phyloP scores from a whole-genome alignment of 2,113 vertebrate species.

The Thermophis baileyi region DNA sequence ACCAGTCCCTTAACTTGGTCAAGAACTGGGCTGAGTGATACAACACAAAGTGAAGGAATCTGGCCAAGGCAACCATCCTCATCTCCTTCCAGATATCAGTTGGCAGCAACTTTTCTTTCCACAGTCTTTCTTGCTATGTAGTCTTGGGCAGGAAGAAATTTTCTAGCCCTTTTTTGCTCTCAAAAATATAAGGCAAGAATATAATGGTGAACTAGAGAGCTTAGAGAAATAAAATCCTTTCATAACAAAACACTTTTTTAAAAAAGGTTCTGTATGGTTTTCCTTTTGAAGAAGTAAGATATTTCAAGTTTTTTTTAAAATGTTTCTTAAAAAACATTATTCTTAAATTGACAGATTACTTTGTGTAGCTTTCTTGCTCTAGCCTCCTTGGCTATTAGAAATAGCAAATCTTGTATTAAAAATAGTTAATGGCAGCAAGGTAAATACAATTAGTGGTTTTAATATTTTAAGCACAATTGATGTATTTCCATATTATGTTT shows the following conservation, averaged over 20 bases:
- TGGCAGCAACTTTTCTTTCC: neutral
- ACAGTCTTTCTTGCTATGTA: neutral
- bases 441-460: neutral
- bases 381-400: neutral
- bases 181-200: neutral
- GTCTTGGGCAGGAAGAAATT: neutral
- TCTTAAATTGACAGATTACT: neutral
- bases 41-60: neutral
- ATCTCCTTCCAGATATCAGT: neutral
- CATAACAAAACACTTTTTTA: neutral
- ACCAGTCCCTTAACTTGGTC: no score
- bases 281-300: neutral
- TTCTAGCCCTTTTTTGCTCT: neutral
- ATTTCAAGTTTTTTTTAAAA: neutral
- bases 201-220: neutral
- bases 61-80: neutral
- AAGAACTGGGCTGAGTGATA: neutral
- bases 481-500: neutral
- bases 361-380: neutral
- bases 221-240: neutral
- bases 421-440: neutral
- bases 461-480: neutral
- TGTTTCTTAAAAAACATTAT: neutral
- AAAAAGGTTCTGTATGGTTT: neutral
- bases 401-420: neutral